Evolutionary conservation across 2,113 vertebrate genomes (phyloP), one percentile per base, ranked within the genome.

Genomic region (Motacilla tschutschensis): DNA sequence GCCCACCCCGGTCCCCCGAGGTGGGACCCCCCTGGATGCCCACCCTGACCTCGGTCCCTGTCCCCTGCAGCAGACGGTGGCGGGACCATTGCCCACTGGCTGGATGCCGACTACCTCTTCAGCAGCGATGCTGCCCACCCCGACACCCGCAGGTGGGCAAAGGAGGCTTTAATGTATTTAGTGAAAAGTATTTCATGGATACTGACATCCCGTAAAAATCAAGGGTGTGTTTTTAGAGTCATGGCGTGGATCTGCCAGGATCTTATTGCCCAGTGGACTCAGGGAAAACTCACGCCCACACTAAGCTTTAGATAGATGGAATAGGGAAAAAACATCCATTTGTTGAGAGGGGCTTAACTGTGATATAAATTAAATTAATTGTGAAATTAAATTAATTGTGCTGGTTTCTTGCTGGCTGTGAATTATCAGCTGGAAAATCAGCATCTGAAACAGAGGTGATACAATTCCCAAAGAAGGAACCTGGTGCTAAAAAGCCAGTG

Each of bases 111-210:
- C 7, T 97, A 92, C 71, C 74, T 98, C 63, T 98, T 98, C 93
- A 97, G 97, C 91, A 96, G 95, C 0, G 92, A 98, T 0, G 97
- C 97, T 0, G 44, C 95, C 5, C 97, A 98, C 81, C 96, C 94
- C 0, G 97, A 98, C 90, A 98, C 97, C 26, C 69, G 83, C 91
- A 97, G 97, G 97, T 91, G 53, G 40, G 60, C 8, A 12, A 46
- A 59, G 46, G 28, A 40, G 24, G 17, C 60, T 35, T 59, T 59
- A 10, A 53, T 35, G 29, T 29, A 8, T 33, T 38, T 18, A 46
- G 5, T 26, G 53, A 25, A 26, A 59, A 40, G 46, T 31, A 16
- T 47, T 72, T 31, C 0, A 26, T 31, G 29, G 60, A 26, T 22
- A 31, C 4, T 12, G 19, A 53, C 53, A 33, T 12, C 28, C 26